These are phyloP conservation scores for Drosophila elegans DNA, from an alignment of 1,140 invertebrate genomes.

Conservation along the genomic window DNA sequence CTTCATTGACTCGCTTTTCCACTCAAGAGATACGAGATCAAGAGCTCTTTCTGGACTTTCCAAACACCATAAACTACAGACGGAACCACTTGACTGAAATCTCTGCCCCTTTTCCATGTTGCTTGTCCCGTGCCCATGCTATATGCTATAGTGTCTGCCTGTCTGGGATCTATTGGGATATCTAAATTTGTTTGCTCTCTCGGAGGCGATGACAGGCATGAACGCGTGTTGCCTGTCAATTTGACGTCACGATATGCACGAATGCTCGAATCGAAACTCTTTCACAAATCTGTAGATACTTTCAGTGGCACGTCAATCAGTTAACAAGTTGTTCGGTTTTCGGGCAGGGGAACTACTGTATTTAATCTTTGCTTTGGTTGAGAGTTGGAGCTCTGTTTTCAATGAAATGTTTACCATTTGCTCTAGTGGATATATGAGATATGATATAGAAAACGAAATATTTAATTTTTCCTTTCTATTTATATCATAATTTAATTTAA, in stretches of 20 bases:
- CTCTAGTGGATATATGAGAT: background rate
- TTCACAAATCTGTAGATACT: conserved; percentile 37
- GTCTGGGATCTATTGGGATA: conserved; percentile 27
- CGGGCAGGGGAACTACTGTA: conserved; percentile 8
- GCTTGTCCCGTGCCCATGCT: conserved; percentile 21
- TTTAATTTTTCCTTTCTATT: background rate
- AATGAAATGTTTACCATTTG: background rate
- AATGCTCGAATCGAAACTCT: conserved; percentile 58
- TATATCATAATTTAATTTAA: no score
- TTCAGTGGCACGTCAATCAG: conserved; percentile 30
- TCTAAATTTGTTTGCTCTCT: conserved; percentile 69
- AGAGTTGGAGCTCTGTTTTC: background rate
- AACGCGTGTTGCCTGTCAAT: conserved; percentile 78
- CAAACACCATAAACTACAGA: conserved; percentile 9
- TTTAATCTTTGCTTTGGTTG: background rate
- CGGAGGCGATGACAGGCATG: conserved; percentile 62
- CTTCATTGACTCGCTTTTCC: background rate
- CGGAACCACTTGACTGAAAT: conserved; percentile 51
- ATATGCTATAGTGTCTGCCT: background rate
- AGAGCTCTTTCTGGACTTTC: conserved; percentile 4
- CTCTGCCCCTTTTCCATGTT: conserved; percentile 12
- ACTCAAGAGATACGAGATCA: conserved; percentile 11
- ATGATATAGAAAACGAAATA: background rate
- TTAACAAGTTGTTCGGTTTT: conserved; percentile 28
- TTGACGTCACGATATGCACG: conserved; percentile 62